A percentile compares a stretch with the other conserved stretches of the same genome.
These are phyloP conservation scores for Neogobius melanostomus DNA, from an alignment of 2,113 vertebrate genomes.

Conservation along the genomic window DNA sequence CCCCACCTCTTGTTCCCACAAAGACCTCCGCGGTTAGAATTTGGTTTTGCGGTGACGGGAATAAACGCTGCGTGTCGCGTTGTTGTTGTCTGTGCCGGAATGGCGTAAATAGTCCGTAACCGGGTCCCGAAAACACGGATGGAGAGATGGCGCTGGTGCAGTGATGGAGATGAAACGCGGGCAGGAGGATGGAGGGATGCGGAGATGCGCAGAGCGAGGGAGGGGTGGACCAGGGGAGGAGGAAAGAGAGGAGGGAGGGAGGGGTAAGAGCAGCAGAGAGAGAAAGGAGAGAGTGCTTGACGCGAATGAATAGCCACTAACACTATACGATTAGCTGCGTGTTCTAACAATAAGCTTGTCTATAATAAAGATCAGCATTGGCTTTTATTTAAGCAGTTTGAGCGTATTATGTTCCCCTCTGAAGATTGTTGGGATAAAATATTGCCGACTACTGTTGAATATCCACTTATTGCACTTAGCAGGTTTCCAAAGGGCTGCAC, in stretches of 20 bases:
- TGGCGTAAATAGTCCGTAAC: slow-evolving; percentile 52
- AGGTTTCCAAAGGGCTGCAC: too few relatives aligned
- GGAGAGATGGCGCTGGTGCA: slow-evolving; percentile 38
- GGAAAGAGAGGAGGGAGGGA: neutral
- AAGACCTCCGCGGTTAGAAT: neutral
- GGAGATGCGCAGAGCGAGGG: slow-evolving; percentile 56
- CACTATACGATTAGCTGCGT: too few relatives aligned
- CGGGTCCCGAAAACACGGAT: slow-evolving; percentile 8
- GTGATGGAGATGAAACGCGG: neutral
- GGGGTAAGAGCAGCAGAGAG: neutral
- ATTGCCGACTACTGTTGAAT: too few relatives aligned
- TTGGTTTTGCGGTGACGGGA: neutral
- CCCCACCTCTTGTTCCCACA: too few relatives aligned
- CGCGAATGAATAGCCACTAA: too few relatives aligned
- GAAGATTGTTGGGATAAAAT: too few relatives aligned
- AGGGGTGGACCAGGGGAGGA: slow-evolving; percentile 34
- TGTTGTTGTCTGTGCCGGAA: neutral
- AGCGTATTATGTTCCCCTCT: too few relatives aligned
- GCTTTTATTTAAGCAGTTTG: too few relatives aligned
- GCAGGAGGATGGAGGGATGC: slow-evolving; percentile 32
- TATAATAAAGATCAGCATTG: too few relatives aligned
- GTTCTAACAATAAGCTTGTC: too few relatives aligned
- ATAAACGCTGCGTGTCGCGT: neutral
- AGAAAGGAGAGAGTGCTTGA: neutral
- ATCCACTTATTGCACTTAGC: too few relatives aligned